Evolutionary conservation across 2,113 vertebrate species (phyloP).

Genomic region (Peromyscus polionotus): DNA sequence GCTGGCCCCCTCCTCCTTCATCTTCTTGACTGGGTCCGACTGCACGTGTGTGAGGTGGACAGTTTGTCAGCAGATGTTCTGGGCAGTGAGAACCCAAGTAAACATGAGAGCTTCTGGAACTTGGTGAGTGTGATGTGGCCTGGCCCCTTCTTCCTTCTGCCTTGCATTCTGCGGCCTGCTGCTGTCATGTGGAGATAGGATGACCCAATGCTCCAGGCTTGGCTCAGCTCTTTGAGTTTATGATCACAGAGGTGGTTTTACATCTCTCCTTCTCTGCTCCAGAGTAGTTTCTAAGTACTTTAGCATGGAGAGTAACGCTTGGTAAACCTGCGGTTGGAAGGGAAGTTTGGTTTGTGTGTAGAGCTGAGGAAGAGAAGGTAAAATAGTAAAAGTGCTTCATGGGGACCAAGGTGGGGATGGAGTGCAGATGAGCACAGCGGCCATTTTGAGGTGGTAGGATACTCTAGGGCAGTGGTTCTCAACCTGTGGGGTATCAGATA

Average conservation of each 20-base stretch:
- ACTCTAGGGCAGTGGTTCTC: background rate
- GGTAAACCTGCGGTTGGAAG: background rate
- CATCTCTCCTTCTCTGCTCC: background rate
- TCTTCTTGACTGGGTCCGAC: slow-evolving; percentile 96
- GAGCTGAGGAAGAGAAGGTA: background rate
- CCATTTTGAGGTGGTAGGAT: background rate
- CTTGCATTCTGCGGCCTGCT: background rate
- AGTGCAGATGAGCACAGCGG: background rate
- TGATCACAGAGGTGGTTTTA: background rate
- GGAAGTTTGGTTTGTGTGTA: background rate
- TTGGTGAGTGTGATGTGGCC: slow-evolving; percentile 87
- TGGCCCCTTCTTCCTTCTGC: background rate
- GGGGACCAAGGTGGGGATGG: background rate
- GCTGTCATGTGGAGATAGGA: accelerated
- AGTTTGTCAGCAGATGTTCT: slow-evolving; percentile 93
- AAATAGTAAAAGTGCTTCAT: background rate
- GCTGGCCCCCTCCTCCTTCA: slow-evolving; percentile 94
- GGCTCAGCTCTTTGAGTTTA: background rate
- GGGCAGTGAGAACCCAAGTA: slow-evolving; percentile 92
- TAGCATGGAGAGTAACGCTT: background rate
- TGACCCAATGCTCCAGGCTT: accelerated
- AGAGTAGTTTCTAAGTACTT: background rate
- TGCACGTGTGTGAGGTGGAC: slow-evolving; percentile 96
- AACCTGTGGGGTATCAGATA: background rate
- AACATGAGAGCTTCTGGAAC: slow-evolving; percentile 94